Conservation (phyloP, 2,113 vertebrate genomes). For the Trematomus loennbergii region DNA sequence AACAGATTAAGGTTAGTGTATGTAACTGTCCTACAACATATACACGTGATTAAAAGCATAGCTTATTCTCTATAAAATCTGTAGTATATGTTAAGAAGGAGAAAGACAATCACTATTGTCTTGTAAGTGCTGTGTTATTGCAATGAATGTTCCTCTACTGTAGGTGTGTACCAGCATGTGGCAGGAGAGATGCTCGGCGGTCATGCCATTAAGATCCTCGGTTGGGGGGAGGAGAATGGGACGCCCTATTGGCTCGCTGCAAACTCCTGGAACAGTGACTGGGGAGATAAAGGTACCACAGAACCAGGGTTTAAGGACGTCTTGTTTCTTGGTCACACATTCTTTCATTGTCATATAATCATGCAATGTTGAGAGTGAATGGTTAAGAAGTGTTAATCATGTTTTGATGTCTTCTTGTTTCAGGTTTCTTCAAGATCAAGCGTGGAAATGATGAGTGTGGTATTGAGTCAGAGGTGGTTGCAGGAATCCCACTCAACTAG, state of each 20-base stretch:
- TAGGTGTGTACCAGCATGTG: conserved; percentile 93
- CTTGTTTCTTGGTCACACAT: not conserved
- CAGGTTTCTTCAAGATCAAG: conserved; percentile 94
- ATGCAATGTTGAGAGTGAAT: not conserved
- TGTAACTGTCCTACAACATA: not conserved
- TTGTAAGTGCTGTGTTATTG: not conserved
- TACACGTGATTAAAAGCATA: not conserved
- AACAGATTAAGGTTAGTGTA: not conserved
- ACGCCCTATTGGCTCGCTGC: conserved; percentile 93
- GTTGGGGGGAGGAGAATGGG: conserved; percentile 90
- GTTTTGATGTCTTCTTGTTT: conserved; percentile 26
- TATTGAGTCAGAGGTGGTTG: conserved; percentile 91
- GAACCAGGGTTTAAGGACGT: not conserved
- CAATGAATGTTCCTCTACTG: conserved; percentile 37
- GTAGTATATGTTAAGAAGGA: not conserved
- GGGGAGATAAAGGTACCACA: conserved; percentile 92
- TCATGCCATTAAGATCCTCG: conserved; percentile 91
- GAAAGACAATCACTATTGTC: not conserved
- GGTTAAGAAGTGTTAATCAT: not conserved
- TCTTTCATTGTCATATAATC: not conserved
- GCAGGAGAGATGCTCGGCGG: conserved; percentile 88
- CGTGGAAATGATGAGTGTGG: conserved; percentile 91
- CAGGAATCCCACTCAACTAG: conserved; percentile 86
- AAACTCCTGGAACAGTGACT: conserved; percentile 97
- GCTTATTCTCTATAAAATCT: not conserved